These are phyloP conservation scores for Embiotoca jacksoni DNA, from an alignment of 2,113 vertebrate species.

Conservation along the genomic window DNA sequence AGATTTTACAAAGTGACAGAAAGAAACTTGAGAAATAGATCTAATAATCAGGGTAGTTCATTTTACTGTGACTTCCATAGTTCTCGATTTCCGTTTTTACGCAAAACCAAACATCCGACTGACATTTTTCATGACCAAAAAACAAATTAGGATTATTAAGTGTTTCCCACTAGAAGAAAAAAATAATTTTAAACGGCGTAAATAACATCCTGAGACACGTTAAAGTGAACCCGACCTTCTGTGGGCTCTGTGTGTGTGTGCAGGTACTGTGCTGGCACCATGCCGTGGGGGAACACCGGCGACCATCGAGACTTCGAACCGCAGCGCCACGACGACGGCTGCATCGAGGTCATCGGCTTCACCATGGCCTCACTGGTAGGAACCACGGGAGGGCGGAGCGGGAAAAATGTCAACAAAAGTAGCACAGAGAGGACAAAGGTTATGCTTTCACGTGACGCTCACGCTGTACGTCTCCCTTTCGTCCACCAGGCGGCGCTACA, in stretches of 20 bases:
- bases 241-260: background rate
- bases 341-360: slow-evolving; percentile 98
- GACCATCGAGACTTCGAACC: slow-evolving; percentile 98
- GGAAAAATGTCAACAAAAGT: too few relatives aligned
- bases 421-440: too few relatives aligned
- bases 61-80: too few relatives aligned
- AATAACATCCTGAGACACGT: background rate
- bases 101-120: too few relatives aligned
- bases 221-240: background rate
- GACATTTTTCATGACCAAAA: too few relatives aligned
- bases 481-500: slow-evolving; percentile 93
- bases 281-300: slow-evolving; percentile 98
- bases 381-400: slow-evolving; percentile 9
- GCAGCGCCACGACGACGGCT: slow-evolving; percentile 96
- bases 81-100: too few relatives aligned
- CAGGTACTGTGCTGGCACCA: slow-evolving; percentile 87
- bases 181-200: background rate
- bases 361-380: slow-evolving; percentile 97
- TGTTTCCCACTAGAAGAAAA: background rate
- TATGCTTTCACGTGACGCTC: background rate
- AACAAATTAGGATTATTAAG: background rate
- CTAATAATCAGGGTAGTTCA: too few relatives aligned
- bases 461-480: background rate
- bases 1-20: too few relatives aligned
- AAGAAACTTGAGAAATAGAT: too few relatives aligned